Conservation (phyloP, 2,797 vertebrate species). For the Agapornis canus region DNA sequence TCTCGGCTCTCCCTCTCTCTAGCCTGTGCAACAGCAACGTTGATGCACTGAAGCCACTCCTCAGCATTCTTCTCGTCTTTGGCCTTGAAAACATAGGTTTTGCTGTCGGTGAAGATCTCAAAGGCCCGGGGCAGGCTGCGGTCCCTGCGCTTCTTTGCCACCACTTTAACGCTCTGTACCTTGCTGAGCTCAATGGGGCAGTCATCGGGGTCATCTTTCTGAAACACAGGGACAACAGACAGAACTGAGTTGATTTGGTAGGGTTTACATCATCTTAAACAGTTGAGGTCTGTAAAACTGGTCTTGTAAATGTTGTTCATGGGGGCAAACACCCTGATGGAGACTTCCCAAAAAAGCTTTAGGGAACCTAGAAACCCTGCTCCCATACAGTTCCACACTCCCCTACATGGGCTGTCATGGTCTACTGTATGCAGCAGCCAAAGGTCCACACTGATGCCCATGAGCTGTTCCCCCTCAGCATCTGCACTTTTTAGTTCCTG, state of each 20-base stretch:
- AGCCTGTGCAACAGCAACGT: constrained; percentile 90
- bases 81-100: constrained; percentile 92
- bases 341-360: neutral
- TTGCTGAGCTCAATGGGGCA: constrained; percentile 94
- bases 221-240: constrained; percentile 33
- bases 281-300: neutral
- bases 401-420: neutral
- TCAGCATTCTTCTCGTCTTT: constrained; percentile 88
- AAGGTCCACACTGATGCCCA: neutral
- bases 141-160: constrained; percentile 88
- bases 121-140: constrained; percentile 91
- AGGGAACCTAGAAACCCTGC: too few species aligned
- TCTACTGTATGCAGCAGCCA: neutral
- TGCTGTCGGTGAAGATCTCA: constrained; percentile 93
- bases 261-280: neutral
- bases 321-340: accelerated
- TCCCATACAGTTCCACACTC: neutral
- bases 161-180: constrained; percentile 93
- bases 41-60: constrained; percentile 96
- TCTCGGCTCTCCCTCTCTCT: constrained; percentile 88
- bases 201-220: constrained; percentile 93
- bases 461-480: neutral
- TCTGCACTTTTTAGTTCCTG: neutral
- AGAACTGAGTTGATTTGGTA: neutral
- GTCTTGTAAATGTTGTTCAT: neutral